These are phyloP conservation scores for Fulica atra DNA, from an alignment of 2,113 vertebrate species.

Conservation along the genomic window DNA sequence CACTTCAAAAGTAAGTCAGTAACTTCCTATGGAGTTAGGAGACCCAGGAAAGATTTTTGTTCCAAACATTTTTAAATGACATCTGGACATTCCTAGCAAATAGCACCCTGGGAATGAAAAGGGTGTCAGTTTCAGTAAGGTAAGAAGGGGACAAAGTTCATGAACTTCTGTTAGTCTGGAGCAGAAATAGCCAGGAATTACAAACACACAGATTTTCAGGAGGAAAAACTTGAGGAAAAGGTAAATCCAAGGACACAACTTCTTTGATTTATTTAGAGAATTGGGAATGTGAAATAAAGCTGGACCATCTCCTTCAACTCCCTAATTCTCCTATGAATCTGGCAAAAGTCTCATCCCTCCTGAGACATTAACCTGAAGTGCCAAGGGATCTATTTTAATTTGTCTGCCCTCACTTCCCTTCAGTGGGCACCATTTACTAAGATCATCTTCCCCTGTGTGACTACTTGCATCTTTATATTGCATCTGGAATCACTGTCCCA, in stretches of 20 bases:
- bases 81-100: slow-evolving; percentile 15
- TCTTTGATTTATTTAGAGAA: not conserved
- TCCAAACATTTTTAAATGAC: not conserved
- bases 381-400: not conserved
- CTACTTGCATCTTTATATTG: not conserved
- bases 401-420: not conserved
- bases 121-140: slow-evolving; percentile 39
- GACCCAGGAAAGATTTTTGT: not conserved
- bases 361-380: not conserved
- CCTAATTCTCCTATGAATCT: not conserved
- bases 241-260: not conserved
- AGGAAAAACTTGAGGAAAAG: not conserved
- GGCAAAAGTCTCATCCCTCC: not conserved
- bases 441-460: not conserved
- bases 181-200: slow-evolving; percentile 13
- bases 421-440: not conserved
- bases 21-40: not conserved
- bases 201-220: not conserved
- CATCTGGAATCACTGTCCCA: not conserved
- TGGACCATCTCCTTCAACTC: not conserved
- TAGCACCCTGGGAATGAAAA: slow-evolving; percentile 6
- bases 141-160: slow-evolving; percentile 49
- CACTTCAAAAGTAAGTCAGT: not conserved
- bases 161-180: not conserved
- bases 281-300: not conserved